These are phyloP conservation scores for Eupeodes luniger DNA, from an alignment of 2,888 invertebrate genomes.

Conservation along the genomic window DNA sequence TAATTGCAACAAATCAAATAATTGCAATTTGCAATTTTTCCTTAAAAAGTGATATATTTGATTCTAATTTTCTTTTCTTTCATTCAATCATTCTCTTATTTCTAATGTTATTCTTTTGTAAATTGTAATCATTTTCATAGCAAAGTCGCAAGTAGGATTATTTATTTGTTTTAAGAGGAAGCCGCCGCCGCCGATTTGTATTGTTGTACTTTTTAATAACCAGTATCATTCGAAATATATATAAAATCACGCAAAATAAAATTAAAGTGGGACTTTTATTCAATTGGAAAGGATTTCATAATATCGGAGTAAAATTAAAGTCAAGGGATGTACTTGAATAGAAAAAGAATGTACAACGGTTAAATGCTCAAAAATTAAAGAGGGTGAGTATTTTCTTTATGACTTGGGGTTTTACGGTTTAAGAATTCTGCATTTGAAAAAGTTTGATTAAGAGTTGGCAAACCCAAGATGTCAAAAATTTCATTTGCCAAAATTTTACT, in stretches of 20 bases:
- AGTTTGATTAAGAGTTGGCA: no score
- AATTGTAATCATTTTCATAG: constrained; percentile 50
- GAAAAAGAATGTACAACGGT: no score
- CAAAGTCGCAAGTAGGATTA: constrained; percentile 39
- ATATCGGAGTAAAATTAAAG: no score
- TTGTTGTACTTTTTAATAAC: constrained; percentile 59
- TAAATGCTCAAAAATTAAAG: no score
- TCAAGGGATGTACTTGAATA: no score
- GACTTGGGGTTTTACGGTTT: no score
- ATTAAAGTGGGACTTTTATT: background rate
- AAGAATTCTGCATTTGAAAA: no score
- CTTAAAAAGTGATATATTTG: constrained; percentile 57
- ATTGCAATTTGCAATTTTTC: background rate
- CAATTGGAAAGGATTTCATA: no score
- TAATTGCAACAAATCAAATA: background rate
- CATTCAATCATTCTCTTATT: constrained; percentile 16
- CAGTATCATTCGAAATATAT: constrained; percentile 49
- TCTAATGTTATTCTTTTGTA: constrained; percentile 34
- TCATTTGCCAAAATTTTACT: no score
- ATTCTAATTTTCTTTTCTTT: constrained; percentile 31
- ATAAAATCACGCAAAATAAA: constrained; percentile 15
- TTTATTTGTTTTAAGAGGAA: constrained; percentile 51
- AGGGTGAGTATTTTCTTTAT: no score
- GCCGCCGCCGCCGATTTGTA: constrained; percentile 12
- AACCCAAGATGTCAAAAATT: no score